Evolutionary conservation across 2,797 vertebrate species (phyloP), one percentile per base, ranked within the genome.

Genomic region (Sorex maritimensis): DNA sequence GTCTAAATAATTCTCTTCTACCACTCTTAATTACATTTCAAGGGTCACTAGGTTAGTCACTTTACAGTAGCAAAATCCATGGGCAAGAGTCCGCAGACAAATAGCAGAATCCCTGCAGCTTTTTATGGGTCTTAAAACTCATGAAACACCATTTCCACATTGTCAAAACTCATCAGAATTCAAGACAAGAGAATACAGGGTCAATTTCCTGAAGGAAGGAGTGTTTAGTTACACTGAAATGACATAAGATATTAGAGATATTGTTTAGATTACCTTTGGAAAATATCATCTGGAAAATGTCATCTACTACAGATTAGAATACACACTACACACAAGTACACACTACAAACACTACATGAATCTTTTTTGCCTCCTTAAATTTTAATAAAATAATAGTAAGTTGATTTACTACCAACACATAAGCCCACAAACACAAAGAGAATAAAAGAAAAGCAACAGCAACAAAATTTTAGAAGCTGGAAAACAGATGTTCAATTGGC

Each of bases 401-500:
- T 23, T 73, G 49, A 92, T 83, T 87, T 77, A 26, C n/a, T 19
- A 19, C 49, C 80, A 69, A 95, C 11, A 13, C 44, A 88, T 73
- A 81, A 90, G 84, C 4, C 24, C 19, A 73, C 30, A 81, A 79
- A 82, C 41, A 92, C 8, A 73, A 52, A 23, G 61, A 89, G 49
- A 82, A 93, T 61, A 30, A 85, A 95, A 88, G 24, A 91, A 46
- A 82, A 90, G 38, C 63, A 88, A 58, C 8, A 34, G 30, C n/a
- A 85, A 89, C 55, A 86, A 68, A 49, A 81, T 65, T 90, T 86
- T 86, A 75, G 80, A 96, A 95, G 21, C 58, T 93, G 65, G 73
- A 91, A 95, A 92, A 85, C 86, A 96, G 83, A 87, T 94, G 93
- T 94, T 94, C 77, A 81, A 26, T 49, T 89, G 65, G 73, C 86